Evolutionary conservation across 2,797 vertebrate genomes (phyloP).

Genomic region (Micropoecilia bifurca): DNA sequence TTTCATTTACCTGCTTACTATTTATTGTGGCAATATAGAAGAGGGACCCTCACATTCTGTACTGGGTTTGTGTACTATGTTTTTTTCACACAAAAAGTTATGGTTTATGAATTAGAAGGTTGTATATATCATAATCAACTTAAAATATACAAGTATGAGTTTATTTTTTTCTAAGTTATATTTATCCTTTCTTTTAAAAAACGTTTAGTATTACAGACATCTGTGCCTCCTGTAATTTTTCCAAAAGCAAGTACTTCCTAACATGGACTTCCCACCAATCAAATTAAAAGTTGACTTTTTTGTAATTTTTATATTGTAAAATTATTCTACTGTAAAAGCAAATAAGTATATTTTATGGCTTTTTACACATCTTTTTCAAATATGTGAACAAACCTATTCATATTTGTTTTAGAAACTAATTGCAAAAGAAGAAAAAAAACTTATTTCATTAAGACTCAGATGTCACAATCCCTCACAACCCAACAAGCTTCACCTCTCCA

Average conservation of each 20-base stretch:
- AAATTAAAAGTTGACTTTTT: not conserved
- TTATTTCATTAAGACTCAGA: constrained; percentile 40
- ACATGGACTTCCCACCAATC: not conserved
- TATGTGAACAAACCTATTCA: not conserved
- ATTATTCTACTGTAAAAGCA: not conserved
- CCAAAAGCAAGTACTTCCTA: not conserved
- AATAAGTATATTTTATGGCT: not conserved
- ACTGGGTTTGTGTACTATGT: not conserved
- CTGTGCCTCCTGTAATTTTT: not conserved
- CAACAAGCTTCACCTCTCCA: constrained; percentile 31
- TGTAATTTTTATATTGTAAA: not conserved
- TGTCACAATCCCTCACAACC: constrained; percentile 16
- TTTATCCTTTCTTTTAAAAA: not conserved
- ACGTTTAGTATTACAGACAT: not conserved
- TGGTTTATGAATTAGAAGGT: not conserved
- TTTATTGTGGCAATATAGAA: not conserved
- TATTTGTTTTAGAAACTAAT: constrained; percentile 3
- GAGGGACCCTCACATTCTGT: not conserved
- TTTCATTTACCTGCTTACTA: not conserved
- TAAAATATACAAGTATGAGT: not conserved
- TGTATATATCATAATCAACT: not conserved
- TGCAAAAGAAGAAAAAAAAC: constrained; percentile 8
- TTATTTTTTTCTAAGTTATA: not conserved
- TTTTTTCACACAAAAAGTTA: not conserved
- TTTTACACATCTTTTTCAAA: not conserved